Conservation (phyloP, 2,888 invertebrate species). For the Trissoscelio sp. region DNA sequence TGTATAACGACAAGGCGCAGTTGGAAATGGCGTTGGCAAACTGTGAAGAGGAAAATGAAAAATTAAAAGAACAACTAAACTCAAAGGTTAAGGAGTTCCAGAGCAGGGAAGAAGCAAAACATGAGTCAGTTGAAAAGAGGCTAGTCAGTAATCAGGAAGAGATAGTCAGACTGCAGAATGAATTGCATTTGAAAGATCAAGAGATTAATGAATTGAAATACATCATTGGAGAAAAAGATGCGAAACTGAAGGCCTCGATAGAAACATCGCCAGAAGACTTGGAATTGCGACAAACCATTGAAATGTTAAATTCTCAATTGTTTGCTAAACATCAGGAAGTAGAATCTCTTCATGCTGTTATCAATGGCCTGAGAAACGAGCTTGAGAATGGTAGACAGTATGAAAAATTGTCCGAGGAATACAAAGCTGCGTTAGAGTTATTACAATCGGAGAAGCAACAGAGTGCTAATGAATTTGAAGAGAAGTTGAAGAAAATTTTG, state of each 20-base stretch:
- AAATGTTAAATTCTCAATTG: constrained; percentile 73
- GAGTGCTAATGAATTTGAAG: constrained; percentile 70
- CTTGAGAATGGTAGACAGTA: constrained; percentile 68
- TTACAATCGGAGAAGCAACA: constrained; percentile 75
- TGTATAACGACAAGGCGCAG: constrained; percentile 77
- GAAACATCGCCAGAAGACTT: constrained; percentile 74
- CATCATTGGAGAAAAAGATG: constrained; percentile 74
- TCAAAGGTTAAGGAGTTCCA: constrained; percentile 63
- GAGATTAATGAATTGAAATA: constrained; percentile 76
- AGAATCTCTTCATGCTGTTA: constrained; percentile 70
- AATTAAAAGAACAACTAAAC: constrained; percentile 68
- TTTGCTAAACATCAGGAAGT: constrained; percentile 75
- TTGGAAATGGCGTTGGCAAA: constrained; percentile 72
- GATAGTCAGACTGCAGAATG: constrained; percentile 75
- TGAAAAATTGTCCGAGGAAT: constrained; percentile 71
- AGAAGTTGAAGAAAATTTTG: constrained; percentile 67
- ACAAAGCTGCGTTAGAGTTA: constrained; percentile 69
- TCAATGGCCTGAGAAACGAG: constrained; percentile 72
- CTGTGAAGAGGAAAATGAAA: constrained; percentile 72
- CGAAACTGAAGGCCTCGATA: constrained; percentile 73
- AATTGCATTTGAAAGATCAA: constrained; percentile 75
- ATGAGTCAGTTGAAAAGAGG: constrained; percentile 57
- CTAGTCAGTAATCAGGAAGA: constrained; percentile 73
- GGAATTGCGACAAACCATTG: constrained; percentile 71
- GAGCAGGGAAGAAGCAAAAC: constrained; percentile 60